Conservation (phyloP, 1,140 invertebrate species). For the Wasmannia auropunctata region DNA sequence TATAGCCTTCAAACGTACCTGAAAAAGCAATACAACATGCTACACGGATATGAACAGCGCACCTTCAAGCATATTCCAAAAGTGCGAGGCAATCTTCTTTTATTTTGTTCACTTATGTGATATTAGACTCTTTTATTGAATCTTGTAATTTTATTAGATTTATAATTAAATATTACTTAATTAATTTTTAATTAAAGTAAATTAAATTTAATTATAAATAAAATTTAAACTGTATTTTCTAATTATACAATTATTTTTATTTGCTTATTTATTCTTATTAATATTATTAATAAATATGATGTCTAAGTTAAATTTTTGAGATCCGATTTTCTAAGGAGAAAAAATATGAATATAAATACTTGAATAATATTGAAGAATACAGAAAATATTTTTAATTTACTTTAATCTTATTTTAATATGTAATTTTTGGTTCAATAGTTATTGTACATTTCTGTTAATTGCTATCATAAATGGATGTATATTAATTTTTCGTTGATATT, state of each 20-base stretch:
- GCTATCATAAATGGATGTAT: neutral
- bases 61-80: conserved; percentile 92
- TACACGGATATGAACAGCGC: conserved; percentile 93
- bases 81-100: conserved; percentile 84
- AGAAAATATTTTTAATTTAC: neutral
- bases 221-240: neutral
- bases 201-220: neutral
- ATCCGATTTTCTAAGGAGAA: neutral
- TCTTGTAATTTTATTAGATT: neutral
- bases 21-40: conserved; percentile 89
- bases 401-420: conserved; percentile 67
- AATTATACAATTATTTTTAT: neutral
- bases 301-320: neutral
- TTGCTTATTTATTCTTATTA: neutral
- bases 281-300: neutral
- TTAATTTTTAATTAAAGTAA: neutral
- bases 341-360: neutral
- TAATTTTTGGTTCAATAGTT: neutral
- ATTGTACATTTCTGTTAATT: neutral
- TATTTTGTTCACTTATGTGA: neutral
- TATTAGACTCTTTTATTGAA: neutral
- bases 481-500: neutral
- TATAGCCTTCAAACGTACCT: conserved; percentile 90
- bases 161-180: conserved; percentile 33
- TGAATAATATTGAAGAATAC: neutral